Evolutionary conservation across 2,113 vertebrate species (phyloP).

Genomic region (Nestor notabilis): DNA sequence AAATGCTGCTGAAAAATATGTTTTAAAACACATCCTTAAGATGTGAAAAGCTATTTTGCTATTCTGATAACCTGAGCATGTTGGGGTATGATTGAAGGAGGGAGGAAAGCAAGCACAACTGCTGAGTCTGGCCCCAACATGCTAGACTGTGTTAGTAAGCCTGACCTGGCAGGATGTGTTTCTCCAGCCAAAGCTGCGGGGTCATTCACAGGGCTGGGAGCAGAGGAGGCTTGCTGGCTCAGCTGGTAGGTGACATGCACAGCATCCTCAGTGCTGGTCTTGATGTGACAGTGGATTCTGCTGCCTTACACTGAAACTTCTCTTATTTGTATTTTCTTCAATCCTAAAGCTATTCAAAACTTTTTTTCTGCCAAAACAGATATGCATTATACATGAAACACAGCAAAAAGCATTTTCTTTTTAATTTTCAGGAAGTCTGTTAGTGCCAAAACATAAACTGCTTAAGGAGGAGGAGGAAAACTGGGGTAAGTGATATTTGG

Average conservation of each 20-base stretch:
- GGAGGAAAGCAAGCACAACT: background rate
- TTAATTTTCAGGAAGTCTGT: conserved; percentile 30
- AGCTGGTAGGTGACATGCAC: too few relatives aligned
- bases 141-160: background rate
- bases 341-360: background rate
- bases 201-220: accelerated
- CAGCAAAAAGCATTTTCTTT: conserved; percentile 14
- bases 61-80: background rate
- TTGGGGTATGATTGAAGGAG: background rate
- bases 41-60: background rate
- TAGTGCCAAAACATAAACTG: conserved; percentile 36
- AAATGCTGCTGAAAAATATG: background rate
- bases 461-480: conserved; percentile 12
- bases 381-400: conserved; percentile 44
- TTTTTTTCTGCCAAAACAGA: conserved; percentile 31
- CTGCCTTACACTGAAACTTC: background rate
- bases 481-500: conserved; percentile 49
- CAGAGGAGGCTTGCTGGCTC: accelerated
- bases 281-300: background rate
- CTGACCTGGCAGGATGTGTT: background rate
- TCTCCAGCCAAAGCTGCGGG: background rate
- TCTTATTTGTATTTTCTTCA: background rate
- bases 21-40: background rate
- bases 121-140: background rate
- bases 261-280: background rate